A percentile compares a stretch with the other conserved stretches of the same genome.
Conservation (phyloP, 2,797 vertebrate genomes). For the Cyclura pinguis region DNA sequence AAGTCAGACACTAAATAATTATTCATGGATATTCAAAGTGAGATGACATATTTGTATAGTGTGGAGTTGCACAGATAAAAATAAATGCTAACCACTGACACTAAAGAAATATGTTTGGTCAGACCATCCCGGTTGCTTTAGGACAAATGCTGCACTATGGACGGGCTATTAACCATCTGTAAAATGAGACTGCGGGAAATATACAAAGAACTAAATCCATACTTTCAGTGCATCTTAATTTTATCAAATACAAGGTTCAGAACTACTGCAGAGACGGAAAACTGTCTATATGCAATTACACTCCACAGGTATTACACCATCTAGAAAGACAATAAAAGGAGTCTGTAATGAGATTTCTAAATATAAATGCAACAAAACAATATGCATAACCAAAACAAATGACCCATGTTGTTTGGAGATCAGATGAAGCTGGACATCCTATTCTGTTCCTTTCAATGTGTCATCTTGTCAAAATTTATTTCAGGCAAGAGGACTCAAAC, state of each 20-base stretch:
- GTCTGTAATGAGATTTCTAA: slow-evolving; percentile 56
- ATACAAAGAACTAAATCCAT: slow-evolving; percentile 62
- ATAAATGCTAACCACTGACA: slow-evolving; percentile 59
- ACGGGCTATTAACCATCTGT: slow-evolving; percentile 51
- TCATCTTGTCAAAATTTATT: slow-evolving; percentile 21
- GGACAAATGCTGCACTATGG: slow-evolving; percentile 41
- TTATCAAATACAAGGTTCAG: slow-evolving; percentile 62
- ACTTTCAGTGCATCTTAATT: slow-evolving; percentile 58
- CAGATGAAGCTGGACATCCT: slow-evolving; percentile 1
- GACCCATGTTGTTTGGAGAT: slow-evolving; percentile 24
- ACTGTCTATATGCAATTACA: slow-evolving; percentile 65
- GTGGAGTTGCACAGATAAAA: slow-evolving; percentile 52
- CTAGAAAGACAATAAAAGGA: slow-evolving; percentile 44
- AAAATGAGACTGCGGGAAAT: slow-evolving; percentile 64
- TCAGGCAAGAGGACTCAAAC: not conserved
- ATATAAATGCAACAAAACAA: slow-evolving; percentile 56
- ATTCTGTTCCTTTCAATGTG: slow-evolving; percentile 11
- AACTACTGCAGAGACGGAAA: slow-evolving; percentile 67
- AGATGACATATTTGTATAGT: slow-evolving; percentile 46
- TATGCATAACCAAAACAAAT: slow-evolving; percentile 29
- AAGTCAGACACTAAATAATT: slow-evolving; percentile 66
- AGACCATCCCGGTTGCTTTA: slow-evolving; percentile 50
- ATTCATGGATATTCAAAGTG: slow-evolving; percentile 50
- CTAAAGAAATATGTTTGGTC: slow-evolving; percentile 42
- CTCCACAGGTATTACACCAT: slow-evolving; percentile 63